Percentiles rank a stretch among this genome's conserved stretches.
Conservation (phyloP, 2,113 vertebrate genomes). For the Vulpes ferrilata region DNA sequence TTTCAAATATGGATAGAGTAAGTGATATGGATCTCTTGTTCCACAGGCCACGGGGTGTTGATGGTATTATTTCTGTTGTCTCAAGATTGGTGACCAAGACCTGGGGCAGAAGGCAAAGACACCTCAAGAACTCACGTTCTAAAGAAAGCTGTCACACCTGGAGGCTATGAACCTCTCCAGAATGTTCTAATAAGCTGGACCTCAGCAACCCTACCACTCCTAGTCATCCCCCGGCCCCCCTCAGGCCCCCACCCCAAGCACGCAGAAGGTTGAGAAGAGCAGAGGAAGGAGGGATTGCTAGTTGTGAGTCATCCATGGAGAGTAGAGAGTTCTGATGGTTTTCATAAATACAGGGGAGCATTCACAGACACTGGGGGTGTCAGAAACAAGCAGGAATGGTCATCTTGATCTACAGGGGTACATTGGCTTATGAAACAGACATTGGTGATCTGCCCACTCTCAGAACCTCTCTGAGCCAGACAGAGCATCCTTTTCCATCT, state of each 20-base stretch:
- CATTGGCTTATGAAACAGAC: not conserved
- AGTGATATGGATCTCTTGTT: not conserved
- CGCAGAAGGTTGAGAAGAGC: not conserved
- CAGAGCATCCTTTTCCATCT: not conserved
- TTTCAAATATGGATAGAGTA: not conserved
- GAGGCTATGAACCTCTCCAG: not conserved
- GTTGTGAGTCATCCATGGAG: not conserved
- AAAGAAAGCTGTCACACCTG: not conserved
- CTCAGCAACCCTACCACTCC: not conserved
- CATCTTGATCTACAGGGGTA: not conserved
- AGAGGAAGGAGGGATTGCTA: not conserved
- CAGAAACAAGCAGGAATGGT: not conserved
- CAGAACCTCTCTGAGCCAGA: not conserved
- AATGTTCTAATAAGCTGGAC: not conserved
- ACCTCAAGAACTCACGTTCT: not conserved
- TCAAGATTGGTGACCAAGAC: not conserved
- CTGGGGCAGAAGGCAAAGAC: not conserved
- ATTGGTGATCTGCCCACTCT: not conserved
- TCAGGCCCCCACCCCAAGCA: too few relatives aligned
- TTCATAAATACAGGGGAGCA: not conserved
- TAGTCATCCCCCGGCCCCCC: not conserved
- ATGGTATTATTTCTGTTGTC: not conserved
- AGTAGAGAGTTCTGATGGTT: not conserved
- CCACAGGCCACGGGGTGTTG: fast-evolving
- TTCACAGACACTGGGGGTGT: not conserved